Base-by-base conservation (phyloP, 2,113 vertebrate genomes). In the Montifringilla adamsi region DNA sequence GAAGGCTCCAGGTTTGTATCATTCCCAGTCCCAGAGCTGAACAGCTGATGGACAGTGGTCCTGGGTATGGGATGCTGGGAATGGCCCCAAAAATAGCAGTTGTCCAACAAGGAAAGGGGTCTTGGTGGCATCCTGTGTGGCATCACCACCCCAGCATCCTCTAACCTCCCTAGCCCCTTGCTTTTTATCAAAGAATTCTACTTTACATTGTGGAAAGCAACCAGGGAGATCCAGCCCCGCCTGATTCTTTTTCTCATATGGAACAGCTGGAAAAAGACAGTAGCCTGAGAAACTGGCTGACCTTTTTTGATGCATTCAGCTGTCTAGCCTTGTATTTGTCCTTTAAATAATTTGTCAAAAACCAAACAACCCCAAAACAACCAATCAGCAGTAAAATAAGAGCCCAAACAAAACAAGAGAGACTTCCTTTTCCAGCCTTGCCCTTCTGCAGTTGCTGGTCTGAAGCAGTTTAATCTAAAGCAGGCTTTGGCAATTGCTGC, bases 391-490 rank as follows among this genome's bases (percentile, higher is more conserved):
- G 47, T 56, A 63, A 79, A 96, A 95, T 33, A 92, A 73, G 59
- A 86, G 27, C 55, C 52, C 68, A 93, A 86, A 87, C 56, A 81
- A 95, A 95, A 74, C 55, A 88, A 85, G 86, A 62, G 55, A 74
- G 41, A 74, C 84, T 94, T 96, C 94, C 90, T 58, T 80, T 95
- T 94, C 33, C 59, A 92, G 84, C 78, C 84, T 86, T 92, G 85
- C 77, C 69, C 87, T 83, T 95, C 77, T 94, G 75, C 74, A 87
- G 85, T 68, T 86, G 39, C 90, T 83, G 76, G 44, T n/a, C 93
- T 84, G 80, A 88, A 80, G 70, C 8, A 79, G 72, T 94, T 95
- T 97, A 96, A 97, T 97, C 88, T 89, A 96, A 97, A 97, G 88
- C 95, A 97, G 96, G 83, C 84, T 92, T 56, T 2, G 1, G 90